Conservation (phyloP, 1,140 invertebrate genomes). For the Chrysopa pallens region DNA sequence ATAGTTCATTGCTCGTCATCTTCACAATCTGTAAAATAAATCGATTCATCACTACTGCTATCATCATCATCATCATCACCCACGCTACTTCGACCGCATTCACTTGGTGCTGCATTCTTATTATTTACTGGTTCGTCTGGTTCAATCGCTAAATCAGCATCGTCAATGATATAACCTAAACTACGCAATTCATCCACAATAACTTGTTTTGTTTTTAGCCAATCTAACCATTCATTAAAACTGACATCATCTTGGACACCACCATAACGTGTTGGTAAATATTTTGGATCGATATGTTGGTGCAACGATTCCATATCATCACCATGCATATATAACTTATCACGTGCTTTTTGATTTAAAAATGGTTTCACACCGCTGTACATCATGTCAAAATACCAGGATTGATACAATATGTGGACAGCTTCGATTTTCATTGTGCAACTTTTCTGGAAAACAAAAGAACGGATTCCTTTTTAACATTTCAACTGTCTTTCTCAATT, state of each 20-base stretch:
- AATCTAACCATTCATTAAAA: constrained; percentile 53
- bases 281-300: constrained; percentile 46
- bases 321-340: constrained; percentile 58
- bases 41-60: too few species aligned
- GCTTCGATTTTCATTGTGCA: constrained; percentile 55
- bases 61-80: too few species aligned
- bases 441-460: constrained; percentile 31
- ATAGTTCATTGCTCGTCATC: too few species aligned
- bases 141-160: constrained; percentile 9
- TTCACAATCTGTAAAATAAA: too few species aligned
- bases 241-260: constrained; percentile 49
- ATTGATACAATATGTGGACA: constrained; percentile 60
- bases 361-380: constrained; percentile 61
- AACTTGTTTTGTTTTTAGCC: constrained; percentile 16
- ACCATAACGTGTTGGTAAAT: constrained; percentile 49
- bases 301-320: constrained; percentile 55
- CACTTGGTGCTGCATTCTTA: too few species aligned
- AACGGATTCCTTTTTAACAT: too few species aligned
- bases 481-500: too few species aligned
- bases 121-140: too few species aligned
- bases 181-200: constrained; percentile 25
- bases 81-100: too few species aligned
- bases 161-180: constrained; percentile 20
- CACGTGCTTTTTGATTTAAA: constrained; percentile 43
- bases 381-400: constrained; percentile 61